These are phyloP conservation scores for Parauchenoglanis punctatus DNA, from an alignment of 2,797 vertebrate species.

Conservation along the genomic window DNA sequence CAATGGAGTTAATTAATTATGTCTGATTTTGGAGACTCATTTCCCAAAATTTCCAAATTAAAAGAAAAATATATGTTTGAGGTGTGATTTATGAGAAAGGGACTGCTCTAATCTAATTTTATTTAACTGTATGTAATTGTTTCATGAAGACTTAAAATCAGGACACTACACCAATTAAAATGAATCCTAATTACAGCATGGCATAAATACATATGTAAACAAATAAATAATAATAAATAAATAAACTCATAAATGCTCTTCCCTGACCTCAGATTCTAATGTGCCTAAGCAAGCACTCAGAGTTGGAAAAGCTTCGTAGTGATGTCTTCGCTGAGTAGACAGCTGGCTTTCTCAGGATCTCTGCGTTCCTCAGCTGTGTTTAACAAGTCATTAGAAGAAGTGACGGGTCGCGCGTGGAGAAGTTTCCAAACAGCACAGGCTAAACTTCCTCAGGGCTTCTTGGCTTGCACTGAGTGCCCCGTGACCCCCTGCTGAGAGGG, in stretches of 20 bases:
- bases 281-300: background rate
- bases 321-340: background rate
- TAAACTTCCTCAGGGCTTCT: constrained; percentile 74
- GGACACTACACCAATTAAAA: background rate
- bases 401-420: constrained; percentile 68
- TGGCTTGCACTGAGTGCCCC: constrained; percentile 80
- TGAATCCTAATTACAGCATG: background rate
- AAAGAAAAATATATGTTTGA: constrained; percentile 63
- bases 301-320: background rate
- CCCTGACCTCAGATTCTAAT: background rate
- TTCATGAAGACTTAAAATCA: background rate
- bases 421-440: constrained; percentile 80
- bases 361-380: constrained; percentile 47
- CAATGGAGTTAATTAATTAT: constrained; percentile 74
- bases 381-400: constrained; percentile 59
- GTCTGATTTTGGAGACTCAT: constrained; percentile 69
- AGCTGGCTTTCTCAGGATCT: constrained; percentile 14
- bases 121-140: background rate
- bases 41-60: constrained; percentile 48
- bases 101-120: constrained; percentile 9
- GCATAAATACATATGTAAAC: background rate
- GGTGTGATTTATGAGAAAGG: constrained; percentile 30
- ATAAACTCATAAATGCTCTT: background rate
- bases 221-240: background rate
- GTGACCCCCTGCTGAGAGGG: constrained; percentile 74